Conservation (phyloP, 2,113 vertebrate genomes). For the Danionella cerebrum region DNA sequence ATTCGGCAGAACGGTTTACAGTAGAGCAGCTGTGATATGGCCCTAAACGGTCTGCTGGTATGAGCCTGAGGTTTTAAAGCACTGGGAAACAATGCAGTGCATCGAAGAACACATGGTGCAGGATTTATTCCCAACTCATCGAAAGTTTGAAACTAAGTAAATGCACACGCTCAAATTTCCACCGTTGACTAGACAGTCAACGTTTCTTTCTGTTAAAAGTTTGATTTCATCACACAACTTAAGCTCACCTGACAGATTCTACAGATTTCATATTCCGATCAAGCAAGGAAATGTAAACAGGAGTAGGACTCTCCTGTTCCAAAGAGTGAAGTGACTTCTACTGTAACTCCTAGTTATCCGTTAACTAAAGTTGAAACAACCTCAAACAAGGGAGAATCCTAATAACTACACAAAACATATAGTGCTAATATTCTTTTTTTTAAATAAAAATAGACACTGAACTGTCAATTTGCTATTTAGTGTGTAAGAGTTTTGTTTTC, state of each 20-base stretch:
- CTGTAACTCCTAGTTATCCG: not conserved
- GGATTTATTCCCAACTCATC: not conserved
- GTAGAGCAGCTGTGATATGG: not conserved
- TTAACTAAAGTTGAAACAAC: constrained; percentile 3
- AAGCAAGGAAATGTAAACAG: not conserved
- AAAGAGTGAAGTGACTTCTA: not conserved
- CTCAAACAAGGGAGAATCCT: too few species aligned
- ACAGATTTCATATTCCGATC: not conserved
- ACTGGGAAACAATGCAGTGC: not conserved
- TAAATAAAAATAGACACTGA: too few species aligned
- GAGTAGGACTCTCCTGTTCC: not conserved
- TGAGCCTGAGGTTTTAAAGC: not conserved
- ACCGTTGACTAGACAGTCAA: not conserved
- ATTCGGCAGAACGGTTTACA: not conserved
- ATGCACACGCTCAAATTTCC: too few species aligned
- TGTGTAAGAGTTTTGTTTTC: too few species aligned
- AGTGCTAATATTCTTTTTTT: too few species aligned
- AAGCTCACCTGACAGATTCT: not conserved
- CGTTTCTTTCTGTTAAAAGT: too few species aligned
- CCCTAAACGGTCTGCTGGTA: not conserved
- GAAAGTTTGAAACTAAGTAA: not conserved
- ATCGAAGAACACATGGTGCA: not conserved
- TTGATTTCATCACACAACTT: not conserved
- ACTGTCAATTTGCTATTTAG: too few species aligned
- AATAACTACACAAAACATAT: too few species aligned